A percentile compares a stretch with the other conserved stretches of the same genome.
phyloP scores from a whole-genome alignment of 2,888 invertebrate genomes.

The Eurytoma californica region DNA sequence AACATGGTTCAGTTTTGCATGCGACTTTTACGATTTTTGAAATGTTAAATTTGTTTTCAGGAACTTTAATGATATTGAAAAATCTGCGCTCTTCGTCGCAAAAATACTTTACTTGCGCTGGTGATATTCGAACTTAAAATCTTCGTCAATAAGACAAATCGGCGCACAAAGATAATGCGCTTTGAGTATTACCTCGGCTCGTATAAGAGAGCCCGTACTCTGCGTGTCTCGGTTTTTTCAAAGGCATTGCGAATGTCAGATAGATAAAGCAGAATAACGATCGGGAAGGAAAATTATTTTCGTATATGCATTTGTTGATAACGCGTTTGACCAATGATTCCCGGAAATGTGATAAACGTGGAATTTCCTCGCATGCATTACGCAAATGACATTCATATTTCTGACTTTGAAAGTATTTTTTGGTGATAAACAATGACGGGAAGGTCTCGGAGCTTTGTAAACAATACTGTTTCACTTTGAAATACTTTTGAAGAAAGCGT shows the following conservation, averaged over 20 bases:
- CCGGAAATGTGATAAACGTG: constrained; percentile 6
- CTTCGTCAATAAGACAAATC: background rate
- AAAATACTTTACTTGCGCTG: background rate
- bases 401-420: background rate
- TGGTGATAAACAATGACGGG: background rate
- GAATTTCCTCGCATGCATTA: constrained; percentile 7
- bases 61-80: too few relatives aligned
- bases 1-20: too few relatives aligned
- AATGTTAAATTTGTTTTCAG: too few relatives aligned
- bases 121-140: constrained; percentile 15
- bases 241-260: background rate
- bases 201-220: background rate
- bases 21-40: too few relatives aligned
- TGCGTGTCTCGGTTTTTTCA: background rate
- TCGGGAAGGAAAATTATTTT: constrained; percentile 25
- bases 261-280: background rate
- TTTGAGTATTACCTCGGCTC: too few relatives aligned
- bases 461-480: too few relatives aligned
- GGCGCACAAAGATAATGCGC: constrained; percentile 5
- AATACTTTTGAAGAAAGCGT: too few relatives aligned
- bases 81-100: background rate
- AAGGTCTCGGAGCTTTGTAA: too few relatives aligned
- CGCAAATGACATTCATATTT: constrained; percentile 19
- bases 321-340: background rate
- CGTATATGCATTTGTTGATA: background rate